Evolutionary conservation across 2,797 vertebrate genomes (phyloP).

Genomic region (Lepus townsendii): DNA sequence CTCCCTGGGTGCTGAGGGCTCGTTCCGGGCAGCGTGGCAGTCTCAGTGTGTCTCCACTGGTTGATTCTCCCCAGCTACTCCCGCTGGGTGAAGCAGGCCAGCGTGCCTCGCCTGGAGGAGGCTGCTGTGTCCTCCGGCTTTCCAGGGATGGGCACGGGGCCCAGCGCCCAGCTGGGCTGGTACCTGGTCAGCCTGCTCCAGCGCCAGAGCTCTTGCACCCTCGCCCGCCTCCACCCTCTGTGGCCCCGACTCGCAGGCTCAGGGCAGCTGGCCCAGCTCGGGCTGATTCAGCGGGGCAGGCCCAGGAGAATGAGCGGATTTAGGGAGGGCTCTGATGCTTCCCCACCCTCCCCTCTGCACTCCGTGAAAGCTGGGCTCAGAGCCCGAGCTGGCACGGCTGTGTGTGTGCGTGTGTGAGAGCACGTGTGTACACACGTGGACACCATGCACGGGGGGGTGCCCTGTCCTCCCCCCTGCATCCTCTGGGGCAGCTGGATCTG

Average conservation of each 20-base stretch:
- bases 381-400: neutral
- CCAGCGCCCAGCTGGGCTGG: neutral
- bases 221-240: neutral
- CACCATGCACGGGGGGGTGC: neutral
- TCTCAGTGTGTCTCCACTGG: neutral
- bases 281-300: neutral
- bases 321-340: slow-evolving; percentile 21
- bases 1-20: neutral
- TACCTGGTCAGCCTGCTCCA: neutral
- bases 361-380: neutral
- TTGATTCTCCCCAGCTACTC: neutral
- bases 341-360: neutral
- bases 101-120: neutral
- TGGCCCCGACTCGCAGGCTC: neutral
- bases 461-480: neutral
- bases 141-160: neutral
- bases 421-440: slow-evolving; percentile 7
- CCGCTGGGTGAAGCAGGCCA: neutral
- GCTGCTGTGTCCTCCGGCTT: neutral
- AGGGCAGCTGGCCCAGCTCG: neutral
- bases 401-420: neutral
- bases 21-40: neutral
- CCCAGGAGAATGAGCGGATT: slow-evolving; percentile 48
- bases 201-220: neutral
- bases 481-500: slow-evolving; percentile 71